Percentiles rank a stretch among this genome's conserved stretches.
These are phyloP conservation scores for Xylota segnis DNA, from an alignment of 2,888 invertebrate species.

Conservation along the genomic window DNA sequence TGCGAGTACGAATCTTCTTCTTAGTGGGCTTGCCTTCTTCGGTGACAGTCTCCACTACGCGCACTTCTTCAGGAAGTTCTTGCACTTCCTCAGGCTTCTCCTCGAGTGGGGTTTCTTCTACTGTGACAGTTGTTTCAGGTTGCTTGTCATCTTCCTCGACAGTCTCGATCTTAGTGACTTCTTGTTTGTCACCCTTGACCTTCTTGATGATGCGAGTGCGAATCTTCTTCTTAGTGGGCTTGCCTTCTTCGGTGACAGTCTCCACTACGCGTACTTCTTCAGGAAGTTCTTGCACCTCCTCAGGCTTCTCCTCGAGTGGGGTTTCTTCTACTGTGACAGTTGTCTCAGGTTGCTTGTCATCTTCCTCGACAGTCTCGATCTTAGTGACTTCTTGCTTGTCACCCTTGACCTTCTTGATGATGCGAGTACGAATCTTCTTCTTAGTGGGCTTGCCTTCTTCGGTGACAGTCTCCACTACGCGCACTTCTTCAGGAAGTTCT, in stretches of 20 bases:
- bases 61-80: constrained; percentile 54
- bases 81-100: constrained; percentile 40
- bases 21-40: constrained; percentile 55
- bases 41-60: constrained; percentile 24
- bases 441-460: constrained; percentile 38
- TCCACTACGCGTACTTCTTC: constrained; percentile 36
- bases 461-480: constrained; percentile 16
- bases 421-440: constrained; percentile 37
- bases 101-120: constrained; percentile 42
- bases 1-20: constrained; percentile 48
- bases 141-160: constrained; percentile 57
- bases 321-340: constrained; percentile 32
- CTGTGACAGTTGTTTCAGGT: constrained; percentile 52
- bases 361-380: constrained; percentile 40
- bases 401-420: constrained; percentile 38
- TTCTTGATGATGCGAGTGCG: constrained; percentile 52
- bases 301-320: constrained; percentile 19
- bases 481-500: constrained; percentile 41
- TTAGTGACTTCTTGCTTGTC: constrained; percentile 45
- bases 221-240: constrained; percentile 34
- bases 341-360: constrained; percentile 39
- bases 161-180: constrained; percentile 60
- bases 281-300: constrained; percentile 25
- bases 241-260: constrained; percentile 30
- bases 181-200: constrained; percentile 59